Evolutionary conservation across 2,888 invertebrate species (phyloP).

Genomic region (Lacanobia oleracea): DNA sequence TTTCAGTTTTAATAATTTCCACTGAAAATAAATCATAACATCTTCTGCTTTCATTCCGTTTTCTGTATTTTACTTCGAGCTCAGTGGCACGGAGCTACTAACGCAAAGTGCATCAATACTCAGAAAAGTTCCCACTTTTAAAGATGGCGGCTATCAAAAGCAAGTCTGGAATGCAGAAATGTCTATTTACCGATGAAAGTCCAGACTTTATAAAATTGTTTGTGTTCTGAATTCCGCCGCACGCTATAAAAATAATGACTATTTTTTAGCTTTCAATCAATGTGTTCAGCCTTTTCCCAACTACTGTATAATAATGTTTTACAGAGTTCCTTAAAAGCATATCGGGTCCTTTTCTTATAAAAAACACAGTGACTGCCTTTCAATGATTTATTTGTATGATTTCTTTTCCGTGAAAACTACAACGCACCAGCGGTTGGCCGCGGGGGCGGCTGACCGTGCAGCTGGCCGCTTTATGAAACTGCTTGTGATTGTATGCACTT

Average conservation of each 20-base stretch:
- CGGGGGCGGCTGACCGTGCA: too few relatives aligned
- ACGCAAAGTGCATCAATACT: constrained; percentile 31
- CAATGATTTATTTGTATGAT: too few relatives aligned
- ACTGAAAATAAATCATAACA: not conserved
- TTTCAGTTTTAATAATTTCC: not conserved
- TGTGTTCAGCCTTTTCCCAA: too few relatives aligned
- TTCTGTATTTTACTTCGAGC: constrained; percentile 5
- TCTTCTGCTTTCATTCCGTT: not conserved
- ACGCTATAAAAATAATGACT: not conserved
- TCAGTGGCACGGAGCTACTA: constrained; percentile 31
- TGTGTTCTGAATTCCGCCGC: not conserved
- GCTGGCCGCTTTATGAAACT: too few relatives aligned
- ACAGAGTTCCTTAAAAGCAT: too few relatives aligned
- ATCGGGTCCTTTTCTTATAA: too few relatives aligned
- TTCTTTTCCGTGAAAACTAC: too few relatives aligned
- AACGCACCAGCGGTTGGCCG: too few relatives aligned
- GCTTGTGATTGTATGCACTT: too few relatives aligned
- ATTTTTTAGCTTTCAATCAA: too few relatives aligned
- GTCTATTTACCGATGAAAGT: not conserved
- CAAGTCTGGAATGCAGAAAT: not conserved
- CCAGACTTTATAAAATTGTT: not conserved
- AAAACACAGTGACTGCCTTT: too few relatives aligned
- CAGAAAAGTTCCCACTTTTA: constrained; percentile 21
- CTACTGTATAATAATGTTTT: too few relatives aligned
- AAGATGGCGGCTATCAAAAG: constrained; percentile 14